Conservation (phyloP, 2,888 invertebrate species). For the Agrochola macilenta region DNA sequence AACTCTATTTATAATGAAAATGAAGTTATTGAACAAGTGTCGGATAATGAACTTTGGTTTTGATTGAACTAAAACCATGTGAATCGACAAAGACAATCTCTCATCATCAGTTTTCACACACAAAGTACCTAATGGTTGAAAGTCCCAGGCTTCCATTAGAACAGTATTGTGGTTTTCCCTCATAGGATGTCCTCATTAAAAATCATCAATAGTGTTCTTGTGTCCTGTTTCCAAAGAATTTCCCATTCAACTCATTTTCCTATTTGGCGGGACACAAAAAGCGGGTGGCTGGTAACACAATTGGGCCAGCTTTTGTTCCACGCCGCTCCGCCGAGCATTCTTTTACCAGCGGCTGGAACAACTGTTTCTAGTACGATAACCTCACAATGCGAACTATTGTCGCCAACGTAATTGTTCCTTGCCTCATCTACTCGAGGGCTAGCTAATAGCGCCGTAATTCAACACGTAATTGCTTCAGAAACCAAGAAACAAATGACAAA, state of each 20-base stretch:
- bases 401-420: conserved; percentile 80
- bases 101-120: neutral
- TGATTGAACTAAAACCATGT: neutral
- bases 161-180: neutral
- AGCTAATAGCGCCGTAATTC: conserved; percentile 79
- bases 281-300: conserved; percentile 79
- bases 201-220: neutral
- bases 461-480: conserved; percentile 58
- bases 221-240: conserved; percentile 63
- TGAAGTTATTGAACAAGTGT: neutral
- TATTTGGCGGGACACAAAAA: conserved; percentile 77
- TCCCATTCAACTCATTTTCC: conserved; percentile 76
- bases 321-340: conserved; percentile 73
- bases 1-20: neutral
- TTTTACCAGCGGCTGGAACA: conserved; percentile 76
- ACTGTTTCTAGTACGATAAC: conserved; percentile 83
- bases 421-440: conserved; percentile 80
- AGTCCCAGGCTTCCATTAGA: too few species aligned
- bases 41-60: neutral
- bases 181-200: neutral
- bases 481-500: conserved; percentile 41
- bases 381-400: conserved; percentile 82
- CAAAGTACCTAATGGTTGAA: neutral
- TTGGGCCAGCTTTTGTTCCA: conserved; percentile 81
- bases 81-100: neutral